Conservation (phyloP, 2,888 invertebrate species). For the Diplolepis rosae region DNA sequence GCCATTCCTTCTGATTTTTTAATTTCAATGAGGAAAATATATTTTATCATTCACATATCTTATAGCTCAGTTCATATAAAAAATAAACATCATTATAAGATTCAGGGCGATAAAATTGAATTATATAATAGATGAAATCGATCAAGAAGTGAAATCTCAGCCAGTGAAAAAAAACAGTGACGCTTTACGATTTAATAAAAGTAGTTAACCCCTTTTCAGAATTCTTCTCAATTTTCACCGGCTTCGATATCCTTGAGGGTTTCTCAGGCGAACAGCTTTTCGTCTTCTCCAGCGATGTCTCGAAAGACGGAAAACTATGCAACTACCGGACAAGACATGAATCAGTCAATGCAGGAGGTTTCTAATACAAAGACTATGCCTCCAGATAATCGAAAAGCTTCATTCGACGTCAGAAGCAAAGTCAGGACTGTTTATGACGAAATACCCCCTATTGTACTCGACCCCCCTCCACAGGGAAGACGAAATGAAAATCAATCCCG, state of each 20-base stretch:
- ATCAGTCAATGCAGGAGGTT: constrained; percentile 51
- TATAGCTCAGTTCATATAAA: too few relatives aligned
- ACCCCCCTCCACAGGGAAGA: constrained; percentile 58
- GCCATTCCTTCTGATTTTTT: too few relatives aligned
- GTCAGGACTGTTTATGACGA: constrained; percentile 53
- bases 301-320: constrained; percentile 68
- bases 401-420: constrained; percentile 58
- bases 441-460: constrained; percentile 62
- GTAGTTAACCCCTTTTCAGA: constrained; percentile 58
- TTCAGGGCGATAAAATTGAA: too few relatives aligned
- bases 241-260: constrained; percentile 63
- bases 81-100: too few relatives aligned
- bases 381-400: constrained; percentile 51
- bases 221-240: constrained; percentile 62
- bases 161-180: neutral
- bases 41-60: too few relatives aligned
- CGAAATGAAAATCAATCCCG: constrained; percentile 30
- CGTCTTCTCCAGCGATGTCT: constrained; percentile 69
- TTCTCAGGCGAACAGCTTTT: constrained; percentile 66
- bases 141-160: neutral
- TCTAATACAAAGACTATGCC: constrained; percentile 70
- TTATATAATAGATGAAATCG: too few relatives aligned
- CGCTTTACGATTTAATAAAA: constrained; percentile 17
- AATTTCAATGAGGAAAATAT: too few relatives aligned
- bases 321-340: constrained; percentile 63